phyloP scores from a whole-genome alignment of 1,140 invertebrate genomes.

The Nasonia longicornis region DNA sequence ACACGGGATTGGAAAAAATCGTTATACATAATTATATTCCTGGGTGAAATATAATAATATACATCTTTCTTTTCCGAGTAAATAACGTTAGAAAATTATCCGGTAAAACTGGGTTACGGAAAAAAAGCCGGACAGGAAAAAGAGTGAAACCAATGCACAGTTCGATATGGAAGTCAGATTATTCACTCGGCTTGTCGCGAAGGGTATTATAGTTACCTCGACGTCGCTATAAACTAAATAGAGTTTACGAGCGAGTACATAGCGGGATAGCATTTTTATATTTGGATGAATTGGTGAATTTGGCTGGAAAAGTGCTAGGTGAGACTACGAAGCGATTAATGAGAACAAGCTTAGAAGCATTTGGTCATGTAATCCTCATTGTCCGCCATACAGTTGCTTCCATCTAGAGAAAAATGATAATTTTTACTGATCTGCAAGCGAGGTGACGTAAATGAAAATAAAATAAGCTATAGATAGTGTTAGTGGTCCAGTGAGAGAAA shows the following conservation, averaged over 20 bases:
- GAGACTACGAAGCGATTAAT: constrained; percentile 68
- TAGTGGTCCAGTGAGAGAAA: neutral
- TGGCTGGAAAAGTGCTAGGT: constrained; percentile 65
- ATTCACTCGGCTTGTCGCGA: neutral
- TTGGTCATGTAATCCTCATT: constrained; percentile 64
- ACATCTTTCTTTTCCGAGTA: neutral
- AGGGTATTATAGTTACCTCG: constrained; percentile 65
- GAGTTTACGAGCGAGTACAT: constrained; percentile 60
- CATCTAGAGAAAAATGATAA: constrained; percentile 65
- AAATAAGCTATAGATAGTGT: constrained; percentile 2
- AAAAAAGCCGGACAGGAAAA: neutral
- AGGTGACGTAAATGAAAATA: constrained; percentile 13
- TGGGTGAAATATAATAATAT: neutral
- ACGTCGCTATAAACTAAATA: constrained; percentile 58
- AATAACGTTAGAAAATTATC: neutral
- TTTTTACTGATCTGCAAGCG: constrained; percentile 23
- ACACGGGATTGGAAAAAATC: neutral
- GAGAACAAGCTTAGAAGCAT: constrained; percentile 63
- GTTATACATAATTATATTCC: neutral
- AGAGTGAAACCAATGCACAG: neutral
- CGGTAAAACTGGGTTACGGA: neutral
- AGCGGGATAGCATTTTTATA: constrained; percentile 62
- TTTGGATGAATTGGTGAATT: constrained; percentile 59
- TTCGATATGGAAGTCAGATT: neutral
- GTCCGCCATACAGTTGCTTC: constrained; percentile 69